phyloP scores from a whole-genome alignment of 1,140 invertebrate species.

The Psilanteris sp. region DNA sequence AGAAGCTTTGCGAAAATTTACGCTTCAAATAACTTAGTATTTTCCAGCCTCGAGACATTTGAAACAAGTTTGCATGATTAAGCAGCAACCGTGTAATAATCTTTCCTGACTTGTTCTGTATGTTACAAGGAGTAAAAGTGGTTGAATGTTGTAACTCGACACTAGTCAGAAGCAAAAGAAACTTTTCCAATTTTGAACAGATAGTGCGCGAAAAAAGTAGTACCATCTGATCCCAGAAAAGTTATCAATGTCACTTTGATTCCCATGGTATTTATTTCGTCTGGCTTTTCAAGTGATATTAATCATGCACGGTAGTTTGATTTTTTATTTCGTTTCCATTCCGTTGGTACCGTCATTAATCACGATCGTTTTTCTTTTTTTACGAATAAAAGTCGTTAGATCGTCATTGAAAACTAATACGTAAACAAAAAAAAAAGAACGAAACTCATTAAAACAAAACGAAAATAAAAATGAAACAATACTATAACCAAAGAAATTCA shows the following conservation, averaged over 20 bases:
- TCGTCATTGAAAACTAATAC: too few relatives aligned
- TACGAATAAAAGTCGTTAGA: too few relatives aligned
- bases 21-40: constrained; percentile 30
- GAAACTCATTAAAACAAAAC: too few relatives aligned
- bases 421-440: too few relatives aligned
- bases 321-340: too few relatives aligned
- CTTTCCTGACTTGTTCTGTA: constrained; percentile 31
- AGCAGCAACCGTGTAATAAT: constrained; percentile 43
- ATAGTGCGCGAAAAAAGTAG: constrained; percentile 68
- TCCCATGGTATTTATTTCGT: constrained; percentile 33
- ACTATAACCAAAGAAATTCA: too few relatives aligned
- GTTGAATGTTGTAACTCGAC: constrained; percentile 29
- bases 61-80: constrained; percentile 48
- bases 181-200: constrained; percentile 73
- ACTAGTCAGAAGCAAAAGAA: constrained; percentile 56
- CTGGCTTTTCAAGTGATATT: too few relatives aligned
- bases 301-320: too few relatives aligned
- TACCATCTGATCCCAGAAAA: constrained; percentile 60
- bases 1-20: constrained; percentile 42
- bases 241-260: constrained; percentile 66
- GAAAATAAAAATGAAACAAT: too few relatives aligned
- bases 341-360: too few relatives aligned
- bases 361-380: too few relatives aligned
- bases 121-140: constrained; percentile 36
- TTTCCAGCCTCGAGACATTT: constrained; percentile 34